Conservation (phyloP, 1,140 invertebrate species). For the Drosophila parabipectinata region DNA sequence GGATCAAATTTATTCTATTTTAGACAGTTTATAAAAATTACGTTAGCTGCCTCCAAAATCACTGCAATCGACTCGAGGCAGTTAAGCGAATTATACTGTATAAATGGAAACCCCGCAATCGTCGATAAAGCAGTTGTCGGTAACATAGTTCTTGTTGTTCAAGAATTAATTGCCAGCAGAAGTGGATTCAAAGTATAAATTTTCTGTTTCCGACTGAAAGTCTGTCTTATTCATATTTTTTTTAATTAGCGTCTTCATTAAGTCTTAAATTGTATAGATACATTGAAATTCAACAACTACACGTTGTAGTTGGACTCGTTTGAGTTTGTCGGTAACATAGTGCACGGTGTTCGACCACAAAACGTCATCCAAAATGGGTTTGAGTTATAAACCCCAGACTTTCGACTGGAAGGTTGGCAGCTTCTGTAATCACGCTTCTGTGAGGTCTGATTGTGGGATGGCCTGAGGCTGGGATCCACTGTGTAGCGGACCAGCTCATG, state of each 20-base stretch:
- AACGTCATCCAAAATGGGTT: neutral
- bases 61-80: no score
- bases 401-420: slow-evolving; percentile 93
- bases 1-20: no score
- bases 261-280: no score
- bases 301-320: no score
- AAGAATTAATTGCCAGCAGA: neutral
- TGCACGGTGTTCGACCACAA: neutral
- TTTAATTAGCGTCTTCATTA: no score
- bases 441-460: slow-evolving; percentile 94
- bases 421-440: slow-evolving; percentile 97
- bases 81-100: no score
- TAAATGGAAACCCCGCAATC: slow-evolving; percentile 10
- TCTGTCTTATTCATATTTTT: slow-evolving; percentile 93
- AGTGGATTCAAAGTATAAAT: slow-evolving; percentile 1
- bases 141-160: neutral
- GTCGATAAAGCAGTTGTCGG: slow-evolving; percentile 8
- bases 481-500: slow-evolving; percentile 88
- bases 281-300: no score
- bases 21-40: no score
- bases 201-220: slow-evolving; percentile 88
- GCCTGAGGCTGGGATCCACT: slow-evolving; percentile 92
- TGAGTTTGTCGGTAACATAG: slow-evolving; percentile 15
- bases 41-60: no score
- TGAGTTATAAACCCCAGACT: neutral